Conservation (phyloP, 1,140 invertebrate genomes). For the Lepidotrigona ventralis region DNA sequence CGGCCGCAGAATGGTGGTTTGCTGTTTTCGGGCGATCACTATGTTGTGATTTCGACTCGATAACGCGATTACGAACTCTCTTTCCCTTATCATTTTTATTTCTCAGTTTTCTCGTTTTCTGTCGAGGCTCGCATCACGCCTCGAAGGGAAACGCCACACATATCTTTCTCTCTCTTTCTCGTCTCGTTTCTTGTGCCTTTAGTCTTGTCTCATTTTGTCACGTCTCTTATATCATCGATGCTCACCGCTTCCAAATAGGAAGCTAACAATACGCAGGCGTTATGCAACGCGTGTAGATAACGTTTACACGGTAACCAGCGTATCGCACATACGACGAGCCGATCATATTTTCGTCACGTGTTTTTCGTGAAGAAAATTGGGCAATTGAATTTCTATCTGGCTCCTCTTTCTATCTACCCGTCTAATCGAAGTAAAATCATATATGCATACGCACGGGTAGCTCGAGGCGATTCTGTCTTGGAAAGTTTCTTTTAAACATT, state of each 20-base stretch:
- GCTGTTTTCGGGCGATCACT: too few species aligned
- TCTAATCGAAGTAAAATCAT: background rate
- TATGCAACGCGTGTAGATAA: conserved; percentile 15
- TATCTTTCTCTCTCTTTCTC: background rate
- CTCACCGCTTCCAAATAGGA: conserved; percentile 12
- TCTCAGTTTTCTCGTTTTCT: background rate
- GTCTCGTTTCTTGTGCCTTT: background rate
- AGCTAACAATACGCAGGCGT: conserved; percentile 17
- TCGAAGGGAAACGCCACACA: background rate
- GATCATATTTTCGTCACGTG: conserved; percentile 24
- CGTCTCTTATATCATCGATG: conserved; percentile 1
- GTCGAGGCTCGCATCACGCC: background rate
- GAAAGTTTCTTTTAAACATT: background rate
- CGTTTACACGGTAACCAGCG: background rate
- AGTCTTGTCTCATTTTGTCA: background rate
- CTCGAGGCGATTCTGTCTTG: too few species aligned
- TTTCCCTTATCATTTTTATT: too few species aligned
- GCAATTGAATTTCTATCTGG: background rate
- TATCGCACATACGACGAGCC: background rate
- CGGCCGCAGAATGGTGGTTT: too few species aligned
- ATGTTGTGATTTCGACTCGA: conserved; percentile 7
- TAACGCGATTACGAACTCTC: conserved; percentile 36
- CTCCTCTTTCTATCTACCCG: background rate
- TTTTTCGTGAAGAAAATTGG: background rate
- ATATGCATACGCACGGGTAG: too few species aligned